phyloP scores from a whole-genome alignment of 2,888 invertebrate species.

The Sturmia bella region DNA sequence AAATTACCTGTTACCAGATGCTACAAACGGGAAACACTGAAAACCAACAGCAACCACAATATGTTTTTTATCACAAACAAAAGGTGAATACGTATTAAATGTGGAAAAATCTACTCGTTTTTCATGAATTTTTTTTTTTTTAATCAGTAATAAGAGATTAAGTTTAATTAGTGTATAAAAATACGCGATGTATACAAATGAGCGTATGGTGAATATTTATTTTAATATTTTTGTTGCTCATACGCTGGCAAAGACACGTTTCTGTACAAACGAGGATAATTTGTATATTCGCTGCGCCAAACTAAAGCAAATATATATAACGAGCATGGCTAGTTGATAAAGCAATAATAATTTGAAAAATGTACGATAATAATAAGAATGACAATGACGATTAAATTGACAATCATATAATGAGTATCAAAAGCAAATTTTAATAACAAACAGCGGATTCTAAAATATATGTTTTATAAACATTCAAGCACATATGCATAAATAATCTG shows the following conservation, averaged over 20 bases:
- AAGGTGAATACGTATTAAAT: constrained; percentile 28
- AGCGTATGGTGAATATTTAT: constrained; percentile 34
- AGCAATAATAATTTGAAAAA: too few relatives aligned
- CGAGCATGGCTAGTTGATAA: too few relatives aligned
- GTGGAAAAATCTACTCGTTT: constrained; percentile 21
- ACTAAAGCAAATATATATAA: too few relatives aligned
- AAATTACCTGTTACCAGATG: constrained; percentile 64
- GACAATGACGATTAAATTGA: too few relatives aligned
- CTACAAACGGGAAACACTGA: constrained; percentile 47
- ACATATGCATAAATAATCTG: too few relatives aligned
- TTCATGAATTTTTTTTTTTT: constrained; percentile 6
- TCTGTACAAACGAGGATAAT: background rate
- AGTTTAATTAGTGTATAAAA: constrained; percentile 35
- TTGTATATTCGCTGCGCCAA: too few relatives aligned
- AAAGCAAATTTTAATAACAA: too few relatives aligned
- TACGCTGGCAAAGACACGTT: too few relatives aligned
- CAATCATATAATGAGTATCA: too few relatives aligned
- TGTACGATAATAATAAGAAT: too few relatives aligned
- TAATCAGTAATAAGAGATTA: constrained; percentile 42
- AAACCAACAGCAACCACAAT: constrained; percentile 43
- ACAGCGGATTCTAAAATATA: too few relatives aligned
- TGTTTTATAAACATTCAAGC: too few relatives aligned
- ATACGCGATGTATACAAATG: background rate
- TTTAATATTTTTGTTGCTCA: constrained; percentile 17
- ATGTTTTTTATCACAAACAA: constrained; percentile 27